Base-by-base conservation (phyloP, 2,797 vertebrate species). In the Rhabdomys pumilio region DNA sequence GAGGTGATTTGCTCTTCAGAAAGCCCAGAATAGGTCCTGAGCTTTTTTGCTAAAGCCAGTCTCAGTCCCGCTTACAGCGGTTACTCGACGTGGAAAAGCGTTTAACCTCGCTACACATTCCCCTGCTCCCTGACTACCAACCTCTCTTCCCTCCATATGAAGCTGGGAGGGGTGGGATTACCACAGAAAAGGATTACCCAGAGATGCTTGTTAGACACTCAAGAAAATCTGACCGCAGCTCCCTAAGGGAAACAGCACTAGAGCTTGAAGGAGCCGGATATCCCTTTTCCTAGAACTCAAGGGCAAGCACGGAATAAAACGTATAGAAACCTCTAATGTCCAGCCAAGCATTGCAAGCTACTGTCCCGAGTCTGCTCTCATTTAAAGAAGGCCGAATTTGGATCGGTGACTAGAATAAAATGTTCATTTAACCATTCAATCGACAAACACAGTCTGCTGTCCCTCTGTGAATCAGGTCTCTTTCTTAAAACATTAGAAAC, bases 341-440 rank as follows among this genome's bases (percentile, higher is more conserved):
- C 72, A 84, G 53, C 24, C 80, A 72, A 85, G 61, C 41, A 89
- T 57, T 41, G 47, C 84, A 75, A 80, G 31, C 38, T 63, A 79
- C 47, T 26, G 47, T 17, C 90, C 31, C 38, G n/a, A 38, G 22
- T 38, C 50, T 41, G 57, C 55, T 34, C 53, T 47, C n/a, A 87
- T 76, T 82, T 26, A 77, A 86, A 83, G 65, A 84, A 75, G 86
- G 96, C 84, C 8, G 82, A 90, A 85, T 31, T 80, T 93, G 85
- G 61, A 96, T 79, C 76, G 83, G 67, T 31, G 72, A 86, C 41
- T 89, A 31, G 57, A 81, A 75, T 69, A 76, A 92, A 7, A 76
- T 91, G n/a, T 57, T 44, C 34, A 69, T 81, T 38, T 92, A 75
- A 44, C 88, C 73, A 61, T 84, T 95, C 73, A 53, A 0, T 29